Conservation (phyloP, 64 coral and sea anemone genomes). For the Acropora yongei region DNA sequence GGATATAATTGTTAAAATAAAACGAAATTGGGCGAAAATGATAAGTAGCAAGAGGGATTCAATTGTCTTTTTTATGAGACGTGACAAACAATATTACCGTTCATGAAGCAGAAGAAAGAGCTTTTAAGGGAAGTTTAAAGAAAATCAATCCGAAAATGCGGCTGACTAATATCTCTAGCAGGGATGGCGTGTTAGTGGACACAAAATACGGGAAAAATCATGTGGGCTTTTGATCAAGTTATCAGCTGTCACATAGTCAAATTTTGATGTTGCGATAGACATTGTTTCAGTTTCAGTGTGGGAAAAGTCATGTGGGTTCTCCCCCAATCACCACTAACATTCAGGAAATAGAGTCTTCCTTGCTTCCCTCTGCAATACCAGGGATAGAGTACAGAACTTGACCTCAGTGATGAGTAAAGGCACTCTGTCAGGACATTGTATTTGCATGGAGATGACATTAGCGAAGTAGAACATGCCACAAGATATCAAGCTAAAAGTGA, state of each 20-base stretch:
- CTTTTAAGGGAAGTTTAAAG: constrained; percentile 25
- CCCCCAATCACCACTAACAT: not conserved
- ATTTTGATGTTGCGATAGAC: constrained; percentile 15
- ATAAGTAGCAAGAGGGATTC: not conserved
- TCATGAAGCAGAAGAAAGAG: constrained; percentile 9
- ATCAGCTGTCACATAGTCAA: constrained; percentile 39
- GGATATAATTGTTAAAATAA: constrained; percentile 5
- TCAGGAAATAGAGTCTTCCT: constrained; percentile 3
- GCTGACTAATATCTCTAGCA: constrained; percentile 1
- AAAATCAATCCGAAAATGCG: constrained; percentile 50
- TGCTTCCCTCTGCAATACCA: not conserved
- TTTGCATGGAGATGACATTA: not conserved
- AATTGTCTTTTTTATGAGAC: constrained; percentile 47
- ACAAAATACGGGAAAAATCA: constrained; percentile 36
- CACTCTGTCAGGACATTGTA: not conserved
- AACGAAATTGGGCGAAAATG: too few species aligned
- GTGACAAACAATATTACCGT: constrained; percentile 15
- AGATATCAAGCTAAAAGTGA: not conserved
- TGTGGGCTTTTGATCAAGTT: constrained; percentile 35
- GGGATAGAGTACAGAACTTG: not conserved
- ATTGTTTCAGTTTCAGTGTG: not conserved
- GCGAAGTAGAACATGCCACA: not conserved
- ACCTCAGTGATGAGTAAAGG: not conserved
- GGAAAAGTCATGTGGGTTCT: not conserved
- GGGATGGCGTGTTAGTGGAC: constrained; percentile 15